Evolutionary conservation across 2,888 invertebrate genomes (phyloP), one percentile per base, ranked within the genome.

Genomic region (Chaitophorus viminalis): DNA sequence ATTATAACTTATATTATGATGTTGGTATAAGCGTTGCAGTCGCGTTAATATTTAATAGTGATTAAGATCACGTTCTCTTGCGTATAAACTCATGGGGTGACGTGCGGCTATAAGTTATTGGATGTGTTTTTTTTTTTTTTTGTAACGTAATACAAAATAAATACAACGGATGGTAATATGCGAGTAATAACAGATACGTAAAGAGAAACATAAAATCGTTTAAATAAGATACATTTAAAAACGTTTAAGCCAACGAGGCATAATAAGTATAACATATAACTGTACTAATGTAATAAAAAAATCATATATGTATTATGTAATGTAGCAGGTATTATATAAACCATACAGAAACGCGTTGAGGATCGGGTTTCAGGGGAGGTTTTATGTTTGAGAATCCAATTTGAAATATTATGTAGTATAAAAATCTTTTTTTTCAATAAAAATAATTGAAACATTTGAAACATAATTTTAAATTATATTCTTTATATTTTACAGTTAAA

Each of bases 1-100:
- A 36, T 36, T 36, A 6, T 52, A 21, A 8, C 25, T 3, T n/a
- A 68, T 11, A 68, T 29, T 25, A 29, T 29, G n/a, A 29, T 29
- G n/a, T n/a, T 11, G 8, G 68, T 3, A 29, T 3, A n/a, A 18
- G 60, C 18, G 25, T 25, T 25, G 21, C 4, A 60, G 60, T 3
- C 11, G 65, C 0, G 39, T 39, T 65, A 36, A 18, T 39, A 65
- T 65, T 9, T 4, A 39, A 79, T 3, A 60, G 18, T 39, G 29
- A 79, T 79, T 79, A 29, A 65, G 65, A 79, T 79, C 79, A 18
- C 60, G 60, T 65, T n/a, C 65, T 18, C 60, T 21, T 60, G 60
- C 46, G 14, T 14, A 46, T 46, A 46, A 60, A 21, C 46, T 14
- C 14, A 46, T 25, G 60, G 21, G 21, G 21, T 46, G 25, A 25